Percentiles rank a stretch among this genome's conserved stretches.
Conservation (phyloP, 2,797 vertebrate genomes). For the Taeniopygia guttata region DNA sequence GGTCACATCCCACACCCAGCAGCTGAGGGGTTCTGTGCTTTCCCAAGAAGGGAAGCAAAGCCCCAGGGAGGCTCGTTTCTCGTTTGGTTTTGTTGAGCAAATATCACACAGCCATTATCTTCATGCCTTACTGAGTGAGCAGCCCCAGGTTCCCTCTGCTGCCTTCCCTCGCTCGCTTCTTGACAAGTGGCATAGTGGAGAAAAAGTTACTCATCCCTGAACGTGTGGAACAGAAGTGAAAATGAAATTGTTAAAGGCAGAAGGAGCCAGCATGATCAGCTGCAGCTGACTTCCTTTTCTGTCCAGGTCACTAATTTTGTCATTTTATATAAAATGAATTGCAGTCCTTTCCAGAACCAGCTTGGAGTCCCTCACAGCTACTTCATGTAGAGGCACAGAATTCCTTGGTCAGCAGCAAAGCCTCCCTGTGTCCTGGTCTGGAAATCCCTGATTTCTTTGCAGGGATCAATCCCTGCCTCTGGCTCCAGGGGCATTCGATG, state of each 20-base stretch:
- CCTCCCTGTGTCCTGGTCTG: not conserved
- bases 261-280: not conserved
- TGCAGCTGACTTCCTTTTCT: not conserved
- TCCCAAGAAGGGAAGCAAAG: not conserved
- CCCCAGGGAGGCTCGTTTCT: not conserved
- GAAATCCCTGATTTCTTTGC: not conserved
- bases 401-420: not conserved
- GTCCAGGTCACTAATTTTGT: not conserved
- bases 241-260: not conserved
- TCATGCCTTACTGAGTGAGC: not conserved
- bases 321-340: not conserved
- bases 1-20: not conserved
- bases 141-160: not conserved
- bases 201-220: not conserved
- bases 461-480: not conserved
- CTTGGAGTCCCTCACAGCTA: not conserved
- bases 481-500: not conserved
- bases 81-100: not conserved
- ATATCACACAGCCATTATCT: not conserved
- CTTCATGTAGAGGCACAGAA: fast-evolving
- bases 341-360: not conserved
- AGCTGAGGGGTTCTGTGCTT: not conserved
- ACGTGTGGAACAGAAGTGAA: not conserved
- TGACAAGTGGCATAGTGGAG: not conserved
- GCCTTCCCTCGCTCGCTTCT: not conserved